Base-by-base conservation (phyloP, 2,888 invertebrate genomes). In the Cotesia congregata region DNA sequence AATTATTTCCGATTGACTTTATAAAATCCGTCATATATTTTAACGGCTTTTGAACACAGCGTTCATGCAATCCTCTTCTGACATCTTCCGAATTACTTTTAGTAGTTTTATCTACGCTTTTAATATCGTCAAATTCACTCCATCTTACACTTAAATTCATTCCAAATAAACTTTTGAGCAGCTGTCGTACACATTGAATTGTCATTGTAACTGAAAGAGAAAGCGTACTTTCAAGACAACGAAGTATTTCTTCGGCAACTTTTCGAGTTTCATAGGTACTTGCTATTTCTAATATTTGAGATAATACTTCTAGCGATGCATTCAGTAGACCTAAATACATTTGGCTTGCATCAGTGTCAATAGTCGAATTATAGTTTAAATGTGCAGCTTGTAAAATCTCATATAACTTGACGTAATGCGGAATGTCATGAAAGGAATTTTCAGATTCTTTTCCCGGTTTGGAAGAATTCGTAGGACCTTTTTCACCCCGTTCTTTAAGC, bases 371-470 rank as follows among this genome's bases (percentile, higher is more conserved):
- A 90, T 97, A 96, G 91, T 96, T 97, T 40, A 94, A 93, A 90
- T 96, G 95, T 3, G 96, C 94, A 81, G 94, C 94, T 87, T 94
- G 94, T 75, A 98, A 88, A 73, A 93, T 93, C 77, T 96, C 96
- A 88, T 95, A 95, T 78, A 98, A 91, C 89, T 95, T 95, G 91
- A 96, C 92, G 88, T 97, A 98, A 87, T 96, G 95, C 0, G 95
- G 94, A 78, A 94, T 93, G 79, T 91, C 92, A 73, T 91, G 92
- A 89, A 95, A 94, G 85, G 92, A 92, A 0, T 94, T 94, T 69
- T 91, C 88, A 6, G 90, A 89, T 20, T 91, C 91, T 6, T 91
- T 82, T 74, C 90, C 90, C 87, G 0, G 67, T 77, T n/a, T 81
- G 64, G 61, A 75, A 20, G 40, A 76, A 61, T 87, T 88, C 0